Evolutionary conservation across 2,797 vertebrate species (phyloP).

Genomic region (Pangasius macronema): DNA sequence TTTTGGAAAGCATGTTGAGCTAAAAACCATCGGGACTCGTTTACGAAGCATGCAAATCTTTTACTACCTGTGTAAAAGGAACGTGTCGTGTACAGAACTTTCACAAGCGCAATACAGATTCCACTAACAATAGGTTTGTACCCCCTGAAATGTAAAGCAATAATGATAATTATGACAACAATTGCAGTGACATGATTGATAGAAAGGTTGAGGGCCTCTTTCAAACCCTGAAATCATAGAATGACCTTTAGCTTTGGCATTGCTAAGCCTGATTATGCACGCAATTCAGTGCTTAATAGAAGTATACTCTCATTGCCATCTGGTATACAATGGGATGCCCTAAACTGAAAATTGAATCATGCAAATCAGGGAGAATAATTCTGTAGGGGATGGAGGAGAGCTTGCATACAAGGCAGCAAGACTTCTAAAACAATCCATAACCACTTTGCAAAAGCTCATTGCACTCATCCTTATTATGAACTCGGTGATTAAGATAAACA

Average conservation of each 20-base stretch:
- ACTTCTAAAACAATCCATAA: constrained; percentile 34
- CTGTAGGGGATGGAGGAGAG: neutral
- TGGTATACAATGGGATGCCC: constrained; percentile 27
- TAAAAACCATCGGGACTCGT: neutral
- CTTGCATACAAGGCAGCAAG: neutral
- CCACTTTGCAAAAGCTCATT: constrained; percentile 36
- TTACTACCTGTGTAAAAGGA: neutral
- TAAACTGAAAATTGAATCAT: constrained; percentile 47
- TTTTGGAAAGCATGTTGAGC: neutral
- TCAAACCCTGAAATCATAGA: constrained; percentile 4
- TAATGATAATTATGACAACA: constrained; percentile 9
- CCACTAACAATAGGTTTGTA: neutral
- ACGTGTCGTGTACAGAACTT: neutral
- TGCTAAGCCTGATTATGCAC: constrained; percentile 8
- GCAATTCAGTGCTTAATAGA: constrained; percentile 9
- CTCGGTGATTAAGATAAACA: constrained; percentile 34
- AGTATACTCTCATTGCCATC: constrained; percentile 29
- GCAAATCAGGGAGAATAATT: constrained; percentile 44
- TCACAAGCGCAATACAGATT: neutral
- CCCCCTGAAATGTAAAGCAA: neutral
- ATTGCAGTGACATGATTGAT: constrained; percentile 7
- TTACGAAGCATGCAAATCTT: neutral
- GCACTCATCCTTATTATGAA: constrained; percentile 37
- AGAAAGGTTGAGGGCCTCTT: constrained; percentile 15
- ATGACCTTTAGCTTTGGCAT: neutral